Conservation (phyloP, 2,113 vertebrate species). For the Eptesicus fuscus region DNA sequence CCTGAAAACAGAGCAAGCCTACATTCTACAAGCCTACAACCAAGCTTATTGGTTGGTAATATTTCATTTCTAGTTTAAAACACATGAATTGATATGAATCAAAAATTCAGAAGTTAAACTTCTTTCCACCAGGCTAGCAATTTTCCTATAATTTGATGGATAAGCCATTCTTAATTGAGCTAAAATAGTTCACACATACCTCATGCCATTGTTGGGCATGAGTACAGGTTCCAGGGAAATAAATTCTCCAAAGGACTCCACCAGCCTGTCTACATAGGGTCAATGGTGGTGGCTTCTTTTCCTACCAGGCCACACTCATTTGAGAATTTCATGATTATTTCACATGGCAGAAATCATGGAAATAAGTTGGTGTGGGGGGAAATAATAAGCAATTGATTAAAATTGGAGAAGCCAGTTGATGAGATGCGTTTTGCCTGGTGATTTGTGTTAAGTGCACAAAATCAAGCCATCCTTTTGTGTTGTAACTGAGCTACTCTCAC, state of each 20-base stretch:
- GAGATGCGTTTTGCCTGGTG: slow-evolving; percentile 1
- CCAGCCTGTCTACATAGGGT: background rate
- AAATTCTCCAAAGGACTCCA: background rate
- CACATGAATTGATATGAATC: too few relatives aligned
- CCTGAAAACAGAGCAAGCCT: background rate
- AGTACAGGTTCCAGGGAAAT: background rate
- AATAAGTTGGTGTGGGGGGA: background rate
- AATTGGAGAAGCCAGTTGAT: slow-evolving; percentile 16
- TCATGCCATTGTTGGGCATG: too few relatives aligned
- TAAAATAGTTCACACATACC: background rate
- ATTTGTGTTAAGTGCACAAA: slow-evolving; percentile 26
- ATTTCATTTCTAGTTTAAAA: background rate
- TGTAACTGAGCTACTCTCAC: background rate
- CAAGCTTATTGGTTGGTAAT: accelerated
- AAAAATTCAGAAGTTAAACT: background rate
- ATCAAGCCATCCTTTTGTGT: slow-evolving; percentile 1
- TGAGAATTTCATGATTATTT: background rate
- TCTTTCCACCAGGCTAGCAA: background rate
- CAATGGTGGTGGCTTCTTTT: background rate
- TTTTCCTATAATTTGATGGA: too few relatives aligned
- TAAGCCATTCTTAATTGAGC: too few relatives aligned
- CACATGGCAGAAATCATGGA: background rate
- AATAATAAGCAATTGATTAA: slow-evolving; percentile 50
- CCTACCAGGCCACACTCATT: background rate
- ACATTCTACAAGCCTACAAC: too few relatives aligned